Percentiles rank a stretch among this genome's conserved stretches.
Evolutionary conservation across 2,888 invertebrate species (phyloP).

Genomic region (Pteria penguin): DNA sequence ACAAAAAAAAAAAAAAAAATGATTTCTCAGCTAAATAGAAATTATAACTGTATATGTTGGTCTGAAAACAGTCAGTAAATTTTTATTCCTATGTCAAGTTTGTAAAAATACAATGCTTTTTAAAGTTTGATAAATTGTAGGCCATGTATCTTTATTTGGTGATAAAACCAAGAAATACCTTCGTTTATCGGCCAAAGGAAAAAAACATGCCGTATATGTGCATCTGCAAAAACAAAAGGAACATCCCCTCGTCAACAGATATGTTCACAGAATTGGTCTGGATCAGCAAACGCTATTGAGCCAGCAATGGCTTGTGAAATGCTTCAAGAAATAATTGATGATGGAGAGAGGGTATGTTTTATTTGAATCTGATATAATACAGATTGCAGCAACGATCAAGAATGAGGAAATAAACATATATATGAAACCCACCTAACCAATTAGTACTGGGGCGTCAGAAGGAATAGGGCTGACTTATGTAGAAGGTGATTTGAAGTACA

Average conservation of each 20-base stretch:
- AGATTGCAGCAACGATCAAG: background rate
- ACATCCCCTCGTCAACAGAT: conserved; percentile 7
- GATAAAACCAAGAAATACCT: conserved; percentile 19
- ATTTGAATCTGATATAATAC: too few relatives aligned
- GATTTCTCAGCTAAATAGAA: too few relatives aligned
- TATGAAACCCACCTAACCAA: background rate
- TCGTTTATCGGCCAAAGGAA: background rate
- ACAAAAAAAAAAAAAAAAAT: too few relatives aligned
- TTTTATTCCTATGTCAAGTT: too few relatives aligned
- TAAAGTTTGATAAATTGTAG: too few relatives aligned
- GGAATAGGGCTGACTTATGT: background rate
- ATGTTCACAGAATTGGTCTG: conserved; percentile 6
- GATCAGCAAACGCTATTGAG: conserved; percentile 10
- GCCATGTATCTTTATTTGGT: conserved; percentile 11
- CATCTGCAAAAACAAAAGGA: background rate
- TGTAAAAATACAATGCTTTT: too few relatives aligned
- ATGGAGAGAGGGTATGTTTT: too few relatives aligned
- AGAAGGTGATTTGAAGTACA: background rate
- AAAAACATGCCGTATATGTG: background rate
- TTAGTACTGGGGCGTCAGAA: background rate
- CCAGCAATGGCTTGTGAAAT: conserved; percentile 21
- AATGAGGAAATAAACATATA: background rate
- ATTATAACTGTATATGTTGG: too few relatives aligned
- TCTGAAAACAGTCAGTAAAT: too few relatives aligned
- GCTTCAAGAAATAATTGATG: conserved; percentile 2